Evolutionary conservation across 2,797 vertebrate genomes (phyloP), one percentile per base, ranked within the genome.

Genomic region (Typhlichthys subterraneus): DNA sequence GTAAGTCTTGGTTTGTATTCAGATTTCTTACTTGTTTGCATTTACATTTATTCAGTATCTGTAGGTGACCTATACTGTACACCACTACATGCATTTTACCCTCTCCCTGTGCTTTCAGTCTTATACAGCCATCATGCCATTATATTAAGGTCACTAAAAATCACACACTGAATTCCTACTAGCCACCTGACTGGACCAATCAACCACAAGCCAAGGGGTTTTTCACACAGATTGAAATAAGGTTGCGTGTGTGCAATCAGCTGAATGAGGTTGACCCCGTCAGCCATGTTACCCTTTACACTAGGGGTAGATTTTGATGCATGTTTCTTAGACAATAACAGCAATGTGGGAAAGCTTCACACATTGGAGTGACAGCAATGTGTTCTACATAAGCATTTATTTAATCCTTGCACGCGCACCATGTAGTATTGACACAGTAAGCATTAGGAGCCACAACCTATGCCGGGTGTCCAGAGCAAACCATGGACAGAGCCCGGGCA

Each of bases 101-200:
- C 12, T 29, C 11, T 45, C 23, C 53, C 51, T 46, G 6, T 64
- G 53, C 31, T 29, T 53, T 63, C 53, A 62, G 69, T 61, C 63
- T 53, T 33, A 42, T 56, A 59, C 55, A 60, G 46, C 60, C 72
- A 78, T 74, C 67, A 59, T 55, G n/a, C 59, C 9, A 10, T 50
- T 57, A 69, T 68, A 60, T 76, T 90, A 91, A 91, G 89, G 89
- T 89, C 89, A 89, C 54, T 38, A 62, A 59, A 83, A 91, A 87
- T 81, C 85, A 83, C 74, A 75, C 72, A 51, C 65, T 61, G 82
- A 78, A 81, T 81, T 86, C 87, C 82, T 87, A 90, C 84, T 62
- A 76, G 75, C 73, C 79, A 75, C 72, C 84, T 85, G 87, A 90
- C 83, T 84, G 56, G 73, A 70, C 78, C 81, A 90, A 88, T 87